Evolutionary conservation across 2,888 invertebrate genomes (phyloP), one percentile per base, ranked within the genome.

Genomic region (Xylocampa areola): DNA sequence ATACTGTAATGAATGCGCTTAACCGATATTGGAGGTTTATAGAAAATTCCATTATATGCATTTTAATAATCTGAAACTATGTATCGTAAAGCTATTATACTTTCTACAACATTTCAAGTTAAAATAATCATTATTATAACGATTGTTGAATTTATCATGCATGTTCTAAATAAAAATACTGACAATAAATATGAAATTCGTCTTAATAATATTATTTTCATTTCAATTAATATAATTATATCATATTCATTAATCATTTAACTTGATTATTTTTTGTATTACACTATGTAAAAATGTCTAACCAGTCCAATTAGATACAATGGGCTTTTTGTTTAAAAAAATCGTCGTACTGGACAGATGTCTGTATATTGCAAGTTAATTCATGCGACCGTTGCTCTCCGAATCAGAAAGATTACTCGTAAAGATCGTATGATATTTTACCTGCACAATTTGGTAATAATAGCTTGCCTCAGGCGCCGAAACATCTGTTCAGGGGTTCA

Each of bases 401-500:
- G 40, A 69, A 72, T 68, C 43, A 63, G 64, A 73, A 70, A 65
- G 62, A 70, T 75, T 73, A 14, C 21, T 35, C 25, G 39, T 32
- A 63, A 64, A 72, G 66, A 81, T 85, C 82, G 81, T 79, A 80
- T 66, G 80, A 82, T 87, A 80, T 86, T 90, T 84, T 90, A 90
- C 89, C 90, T 90, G 90, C 52, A 44, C 72, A 66, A 69, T 59
- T 63, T 59, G 52, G 66, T 85, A 86, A 88, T 88, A 90, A 88
- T 86, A 85, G 77, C 63, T 59, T 37, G 72, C 72, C 66, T 63
- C 66, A 67, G 68, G 76, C 73, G 64, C 41, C 51, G 72, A 49
- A 85, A 87, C 92, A 92, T 86, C 92, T 92, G 92, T 88, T 88
- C 71, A 67, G 76, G 80, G 80, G 74, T 73, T 73, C 74, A 70